These are phyloP conservation scores for Rhyacichthys aspro DNA, from an alignment of 2,797 vertebrate species.

Conservation along the genomic window DNA sequence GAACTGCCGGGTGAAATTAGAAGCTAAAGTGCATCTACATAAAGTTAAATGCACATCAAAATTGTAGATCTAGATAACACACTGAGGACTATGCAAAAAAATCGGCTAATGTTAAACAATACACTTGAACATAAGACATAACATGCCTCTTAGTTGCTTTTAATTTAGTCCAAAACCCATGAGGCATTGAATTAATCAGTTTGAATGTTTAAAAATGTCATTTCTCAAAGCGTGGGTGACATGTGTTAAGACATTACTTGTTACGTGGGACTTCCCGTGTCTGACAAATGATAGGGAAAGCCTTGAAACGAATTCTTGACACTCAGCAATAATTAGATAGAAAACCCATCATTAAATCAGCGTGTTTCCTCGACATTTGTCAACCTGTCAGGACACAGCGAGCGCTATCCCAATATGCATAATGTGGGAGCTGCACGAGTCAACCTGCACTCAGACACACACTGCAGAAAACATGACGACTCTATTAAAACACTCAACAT, in stretches of 20 bases:
- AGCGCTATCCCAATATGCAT: slow-evolving; percentile 46
- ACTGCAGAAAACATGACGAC: not conserved
- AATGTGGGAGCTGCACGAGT: slow-evolving; percentile 42
- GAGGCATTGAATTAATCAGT: slow-evolving; percentile 25
- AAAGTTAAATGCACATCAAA: no score
- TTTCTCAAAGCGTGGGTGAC: slow-evolving; percentile 32
- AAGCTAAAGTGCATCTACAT: no score
- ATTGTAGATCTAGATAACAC: no score
- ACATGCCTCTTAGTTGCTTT: no score
- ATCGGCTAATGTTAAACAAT: no score
- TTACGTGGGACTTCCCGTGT: slow-evolving; percentile 37
- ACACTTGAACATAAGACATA: no score
- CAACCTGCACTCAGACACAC: slow-evolving; percentile 30
- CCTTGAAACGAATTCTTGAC: slow-evolving; percentile 62
- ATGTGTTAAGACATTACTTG: slow-evolving; percentile 38
- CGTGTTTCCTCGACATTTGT: slow-evolving; percentile 68
- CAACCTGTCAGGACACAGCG: slow-evolving; percentile 71
- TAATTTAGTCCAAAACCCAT: no score
- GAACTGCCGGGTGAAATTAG: no score
- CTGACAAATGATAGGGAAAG: slow-evolving; percentile 60
- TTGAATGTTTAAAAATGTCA: slow-evolving; percentile 44
- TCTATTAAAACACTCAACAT: slow-evolving; percentile 13
- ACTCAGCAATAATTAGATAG: slow-evolving; percentile 71
- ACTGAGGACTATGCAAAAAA: no score
- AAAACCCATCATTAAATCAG: slow-evolving; percentile 73